Evolutionary conservation across 2,888 invertebrate species (phyloP).

Genomic region (Rhagonycha lutea): DNA sequence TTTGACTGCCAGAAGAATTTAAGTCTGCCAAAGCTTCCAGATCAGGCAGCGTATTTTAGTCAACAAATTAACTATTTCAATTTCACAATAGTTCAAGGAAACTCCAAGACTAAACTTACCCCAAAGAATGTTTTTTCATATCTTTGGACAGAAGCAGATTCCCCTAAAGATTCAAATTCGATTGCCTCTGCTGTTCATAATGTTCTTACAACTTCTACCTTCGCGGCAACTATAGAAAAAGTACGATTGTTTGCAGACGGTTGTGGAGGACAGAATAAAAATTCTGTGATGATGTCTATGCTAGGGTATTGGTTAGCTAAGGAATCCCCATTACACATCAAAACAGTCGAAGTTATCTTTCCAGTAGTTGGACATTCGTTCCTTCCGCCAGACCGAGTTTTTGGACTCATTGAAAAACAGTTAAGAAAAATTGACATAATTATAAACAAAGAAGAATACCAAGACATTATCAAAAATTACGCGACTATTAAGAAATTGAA

Average conservation of each 20-base stretch:
- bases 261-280: not conserved
- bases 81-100: conserved; percentile 8
- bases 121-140: conserved; percentile 8
- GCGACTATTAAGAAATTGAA: conserved; percentile 31
- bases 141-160: conserved; percentile 3
- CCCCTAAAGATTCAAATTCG: conserved; percentile 11
- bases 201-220: not conserved
- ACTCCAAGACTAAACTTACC: conserved; percentile 4
- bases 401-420: too few relatives aligned
- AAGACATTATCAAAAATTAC: conserved; percentile 28
- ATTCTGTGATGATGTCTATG: conserved; percentile 3
- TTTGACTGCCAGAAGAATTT: conserved; percentile 23
- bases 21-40: conserved; percentile 12
- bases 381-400: too few relatives aligned
- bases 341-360: conserved; percentile 36
- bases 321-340: conserved; percentile 27
- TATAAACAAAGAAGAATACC: conserved; percentile 29
- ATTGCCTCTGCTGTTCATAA: conserved; percentile 12
- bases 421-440: conserved; percentile 32
- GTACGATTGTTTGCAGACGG: not conserved
- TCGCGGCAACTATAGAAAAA: not conserved
- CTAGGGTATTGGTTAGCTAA: not conserved
- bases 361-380: too few relatives aligned
- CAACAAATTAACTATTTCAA: conserved; percentile 16
- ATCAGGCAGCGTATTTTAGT: conserved; percentile 17